A percentile compares a stretch with the other conserved stretches of the same genome.
Conservation (phyloP, 1,140 invertebrate species). For the Micrasema longulum region DNA sequence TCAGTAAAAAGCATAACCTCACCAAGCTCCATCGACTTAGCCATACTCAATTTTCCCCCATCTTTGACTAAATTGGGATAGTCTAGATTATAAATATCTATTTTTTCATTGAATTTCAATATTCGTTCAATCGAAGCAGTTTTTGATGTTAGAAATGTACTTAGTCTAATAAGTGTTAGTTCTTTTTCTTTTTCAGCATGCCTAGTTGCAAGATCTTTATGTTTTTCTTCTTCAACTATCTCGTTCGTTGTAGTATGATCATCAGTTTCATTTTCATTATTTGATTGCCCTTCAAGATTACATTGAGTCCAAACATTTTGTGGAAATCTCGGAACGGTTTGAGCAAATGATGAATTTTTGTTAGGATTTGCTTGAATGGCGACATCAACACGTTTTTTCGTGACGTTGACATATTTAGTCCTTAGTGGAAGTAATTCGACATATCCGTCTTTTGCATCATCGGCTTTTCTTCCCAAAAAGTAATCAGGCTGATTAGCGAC, state of each 20-base stretch:
- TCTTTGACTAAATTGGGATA: slow-evolving; percentile 67
- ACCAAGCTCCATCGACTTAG: slow-evolving; percentile 65
- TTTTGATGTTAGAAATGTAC: slow-evolving; percentile 13
- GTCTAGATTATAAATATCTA: slow-evolving; percentile 76
- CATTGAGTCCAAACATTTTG: slow-evolving; percentile 77
- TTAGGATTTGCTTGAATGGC: slow-evolving; percentile 66
- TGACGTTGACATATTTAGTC: slow-evolving; percentile 71
- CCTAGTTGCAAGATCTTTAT: slow-evolving; percentile 5
- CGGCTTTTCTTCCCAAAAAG: slow-evolving; percentile 66
- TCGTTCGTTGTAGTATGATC: too few species aligned
- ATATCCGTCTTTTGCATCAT: slow-evolving; percentile 74
- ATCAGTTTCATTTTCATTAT: slow-evolving; percentile 51
- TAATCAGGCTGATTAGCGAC: slow-evolving; percentile 64
- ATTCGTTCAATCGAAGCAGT: slow-evolving; percentile 58
- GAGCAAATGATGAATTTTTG: slow-evolving; percentile 66
- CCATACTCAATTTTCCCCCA: slow-evolving; percentile 59
- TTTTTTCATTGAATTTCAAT: slow-evolving; percentile 69
- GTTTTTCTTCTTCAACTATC: too few species aligned
- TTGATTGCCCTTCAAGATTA: slow-evolving; percentile 59
- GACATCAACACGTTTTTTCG: slow-evolving; percentile 67
- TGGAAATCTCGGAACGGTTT: slow-evolving; percentile 74
- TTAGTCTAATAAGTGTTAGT: slow-evolving; percentile 3
- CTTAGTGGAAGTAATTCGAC: slow-evolving; percentile 71
- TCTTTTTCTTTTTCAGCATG: slow-evolving; percentile 35
- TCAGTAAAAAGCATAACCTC: slow-evolving; percentile 75